Evolutionary conservation across 2,888 invertebrate species (phyloP), one percentile per base, ranked within the genome.

Genomic region (Drosophila sordidula): DNA sequence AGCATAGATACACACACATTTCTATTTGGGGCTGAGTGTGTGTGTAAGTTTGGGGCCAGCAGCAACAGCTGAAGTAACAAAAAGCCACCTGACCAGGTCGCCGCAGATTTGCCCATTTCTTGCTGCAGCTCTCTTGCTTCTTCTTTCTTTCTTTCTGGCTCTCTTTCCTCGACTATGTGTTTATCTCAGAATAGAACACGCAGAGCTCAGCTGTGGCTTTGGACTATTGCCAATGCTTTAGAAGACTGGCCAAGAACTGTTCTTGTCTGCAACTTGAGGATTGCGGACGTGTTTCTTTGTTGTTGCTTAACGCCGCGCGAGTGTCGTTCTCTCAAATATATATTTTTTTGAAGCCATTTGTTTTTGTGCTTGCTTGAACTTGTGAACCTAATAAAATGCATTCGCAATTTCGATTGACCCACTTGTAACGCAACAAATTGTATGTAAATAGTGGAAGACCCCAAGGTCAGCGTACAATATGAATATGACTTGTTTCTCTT

Each of bases 231-330:
- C 54, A 50, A 29, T 39, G 55, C 66, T 71, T 54, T 29, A 55
- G 65, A 51, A 55, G 65, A 51, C 58, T 47, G 49, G 45, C 72
- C 65, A 79, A 89, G 89, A 89, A 89, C 74, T 65, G 77, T 89
- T 87, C 54, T 54, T 12, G 44, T 16, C 87, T 80, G 78, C 66
- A 80, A 77, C 76, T 87, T 79, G 75, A 68, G 75, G 74, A 63
- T 58, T 73, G 72, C 80, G 71, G 86, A 89, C 87, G 87, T 89
- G 71, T 75, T 63, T 12, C 4, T 29, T 51, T 12, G 16, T 26
- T 26, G 1, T 26, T 8, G 8, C 6, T 29, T 2, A 36, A 26
- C 38, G 46, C 44, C 67, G 45, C 49, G 55, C 62, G 55, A n/a
- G 38, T 51, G 16, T 61, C 16, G 29, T 32, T 25, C 6, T 22